Conservation (phyloP, 1,140 invertebrate genomes). For the Aleiodes sp. region DNA sequence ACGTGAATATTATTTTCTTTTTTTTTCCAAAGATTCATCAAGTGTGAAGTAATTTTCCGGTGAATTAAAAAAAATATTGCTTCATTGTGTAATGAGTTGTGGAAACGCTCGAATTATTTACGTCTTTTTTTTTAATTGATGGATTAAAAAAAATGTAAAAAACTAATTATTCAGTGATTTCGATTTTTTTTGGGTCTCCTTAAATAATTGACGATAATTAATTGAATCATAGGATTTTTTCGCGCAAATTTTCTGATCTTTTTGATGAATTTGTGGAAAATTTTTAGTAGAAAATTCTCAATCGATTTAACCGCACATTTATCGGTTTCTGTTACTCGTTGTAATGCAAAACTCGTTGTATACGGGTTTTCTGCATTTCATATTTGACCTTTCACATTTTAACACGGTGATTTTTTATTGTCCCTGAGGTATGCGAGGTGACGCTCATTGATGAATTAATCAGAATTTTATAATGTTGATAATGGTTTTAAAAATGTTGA, state of each 20-base stretch:
- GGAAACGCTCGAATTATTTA: too few species aligned
- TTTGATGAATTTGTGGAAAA: too few species aligned
- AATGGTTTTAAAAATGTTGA: background rate
- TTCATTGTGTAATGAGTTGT: too few species aligned
- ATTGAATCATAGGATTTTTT: too few species aligned
- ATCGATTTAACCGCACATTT: background rate
- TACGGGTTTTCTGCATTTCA: background rate
- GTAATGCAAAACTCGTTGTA: slow-evolving; percentile 1
- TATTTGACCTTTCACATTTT: slow-evolving; percentile 7
- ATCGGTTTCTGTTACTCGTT: background rate
- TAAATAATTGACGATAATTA: too few species aligned
- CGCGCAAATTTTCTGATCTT: too few species aligned
- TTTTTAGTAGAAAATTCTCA: background rate
- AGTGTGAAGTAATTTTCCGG: too few species aligned
- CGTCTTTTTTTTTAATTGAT: too few species aligned
- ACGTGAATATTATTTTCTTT: background rate
- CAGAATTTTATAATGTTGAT: background rate
- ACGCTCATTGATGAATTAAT: background rate
- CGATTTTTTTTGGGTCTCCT: too few species aligned
- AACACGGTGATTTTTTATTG: background rate
- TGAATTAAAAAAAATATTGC: too few species aligned
- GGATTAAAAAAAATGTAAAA: too few species aligned
- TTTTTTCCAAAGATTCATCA: background rate
- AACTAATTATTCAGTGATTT: too few species aligned
- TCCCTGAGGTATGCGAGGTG: background rate